phyloP scores from a whole-genome alignment of 2,888 invertebrate species.

The Prionchulus punctatus region DNA sequence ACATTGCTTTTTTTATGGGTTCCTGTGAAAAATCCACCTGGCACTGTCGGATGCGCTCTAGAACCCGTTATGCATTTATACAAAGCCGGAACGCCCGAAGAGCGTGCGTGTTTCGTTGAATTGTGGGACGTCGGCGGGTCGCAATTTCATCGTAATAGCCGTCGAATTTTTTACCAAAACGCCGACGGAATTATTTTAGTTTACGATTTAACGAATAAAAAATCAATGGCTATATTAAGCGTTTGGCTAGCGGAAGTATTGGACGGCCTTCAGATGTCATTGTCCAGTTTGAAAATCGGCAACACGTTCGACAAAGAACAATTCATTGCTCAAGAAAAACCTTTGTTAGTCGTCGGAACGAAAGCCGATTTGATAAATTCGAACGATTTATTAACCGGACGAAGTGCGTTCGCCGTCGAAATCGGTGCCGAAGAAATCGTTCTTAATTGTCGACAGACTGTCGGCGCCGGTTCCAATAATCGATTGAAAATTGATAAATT shows the following conservation, averaged over 20 bases:
- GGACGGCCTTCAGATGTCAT: too few species aligned
- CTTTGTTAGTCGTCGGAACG: constrained; percentile 79
- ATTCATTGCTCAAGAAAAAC: constrained; percentile 49
- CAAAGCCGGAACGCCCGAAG: constrained; percentile 16
- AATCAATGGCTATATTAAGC: constrained; percentile 77
- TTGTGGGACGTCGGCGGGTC: constrained; percentile 95
- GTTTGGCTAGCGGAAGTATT: constrained; percentile 83
- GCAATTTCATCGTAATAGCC: constrained; percentile 73
- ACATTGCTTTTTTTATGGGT: constrained; percentile 44
- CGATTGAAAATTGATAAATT: constrained; percentile 81
- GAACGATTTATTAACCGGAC: too few species aligned
- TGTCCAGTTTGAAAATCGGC: too few species aligned
- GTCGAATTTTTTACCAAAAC: constrained; percentile 70
- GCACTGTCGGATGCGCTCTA: constrained; percentile 89
- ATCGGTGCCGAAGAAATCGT: constrained; percentile 84
- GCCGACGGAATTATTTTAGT: constrained; percentile 76
- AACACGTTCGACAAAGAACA: constrained; percentile 23
- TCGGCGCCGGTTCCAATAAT: constrained; percentile 85
- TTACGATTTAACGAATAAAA: constrained; percentile 86
- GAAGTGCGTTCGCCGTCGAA: constrained; percentile 66
- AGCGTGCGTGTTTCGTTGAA: constrained; percentile 46
- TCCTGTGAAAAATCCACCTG: constrained; percentile 68
- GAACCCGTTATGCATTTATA: constrained; percentile 55
- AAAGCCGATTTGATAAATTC: too few species aligned
- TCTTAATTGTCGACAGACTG: constrained; percentile 55